Evolutionary conservation across 1,140 invertebrate genomes (phyloP), one percentile per base, ranked within the genome.

Genomic region (Drosophila nigromelanica): DNA sequence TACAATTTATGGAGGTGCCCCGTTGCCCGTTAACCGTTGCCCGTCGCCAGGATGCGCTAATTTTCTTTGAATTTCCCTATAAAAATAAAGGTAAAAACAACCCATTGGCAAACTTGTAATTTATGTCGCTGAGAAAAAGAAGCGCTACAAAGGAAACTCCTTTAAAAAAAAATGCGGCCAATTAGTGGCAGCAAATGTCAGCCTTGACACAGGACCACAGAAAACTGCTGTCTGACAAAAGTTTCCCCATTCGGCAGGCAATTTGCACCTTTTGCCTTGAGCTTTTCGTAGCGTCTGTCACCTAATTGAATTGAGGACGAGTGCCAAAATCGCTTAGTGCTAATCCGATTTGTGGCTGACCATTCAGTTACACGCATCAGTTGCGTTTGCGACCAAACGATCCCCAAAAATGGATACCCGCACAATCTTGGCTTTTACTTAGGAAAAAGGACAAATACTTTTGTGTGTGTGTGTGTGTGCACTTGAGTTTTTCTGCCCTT

Each of bases 281-380:
- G 51, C 66, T 71, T 64, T 42, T 52, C 14, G 14, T 58, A 50
- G 35, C 12, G 37, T 30, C 64, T 51, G 66, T 71, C 71, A 76
- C 63, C 86, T 86, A 90, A 90, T 90, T 90, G 86, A 87, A 90
- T 90, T 80, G 81, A 52, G 70, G 67, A 83, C 78, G 73, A 90
- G 81, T 86, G 83, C 73, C 77, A 85, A 85, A 85, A 85, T 85
- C 73, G 73, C 78, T 72, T 78, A 61, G 58, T 68, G 73, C 76
- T 90, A 90, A 90, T 82, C 87, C 87, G 86, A 86, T 90, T 87
- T 90, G 79, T 43, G 81, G 78, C 48, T 77, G 75, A 85, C 80
- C 73, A 71, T 81, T 83, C 71, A 68, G 71, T 77, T 77, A 64
- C 59, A 77, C 60, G 75, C 75, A 48, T 70, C 72, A 70, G 55